Evolutionary conservation across 2,797 vertebrate species (phyloP).

Genomic region (Chaunax sp.): DNA sequence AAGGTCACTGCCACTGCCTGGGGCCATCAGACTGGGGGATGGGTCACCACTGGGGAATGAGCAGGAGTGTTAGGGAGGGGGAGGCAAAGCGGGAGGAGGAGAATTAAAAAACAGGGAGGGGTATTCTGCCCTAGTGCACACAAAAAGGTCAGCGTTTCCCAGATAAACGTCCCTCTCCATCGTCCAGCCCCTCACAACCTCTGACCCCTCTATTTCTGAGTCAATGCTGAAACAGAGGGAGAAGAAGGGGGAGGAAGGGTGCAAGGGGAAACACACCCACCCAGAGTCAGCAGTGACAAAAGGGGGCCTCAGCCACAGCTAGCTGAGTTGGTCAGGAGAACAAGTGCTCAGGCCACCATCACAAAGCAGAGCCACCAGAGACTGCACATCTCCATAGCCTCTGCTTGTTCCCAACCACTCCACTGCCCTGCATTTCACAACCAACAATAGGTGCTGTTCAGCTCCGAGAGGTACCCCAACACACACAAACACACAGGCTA

Average conservation of each 20-base stretch:
- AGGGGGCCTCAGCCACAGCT: constrained; percentile 72
- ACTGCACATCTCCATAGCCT: constrained; percentile 71
- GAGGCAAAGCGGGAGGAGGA: constrained; percentile 63
- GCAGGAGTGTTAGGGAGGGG: constrained; percentile 65
- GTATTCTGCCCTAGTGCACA: constrained; percentile 89
- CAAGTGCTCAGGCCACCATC: constrained; percentile 67
- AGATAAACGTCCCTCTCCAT: constrained; percentile 74
- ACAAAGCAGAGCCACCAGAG: constrained; percentile 75
- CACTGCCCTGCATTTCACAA: constrained; percentile 57
- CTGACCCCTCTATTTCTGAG: constrained; percentile 85
- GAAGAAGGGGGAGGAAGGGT: constrained; percentile 75
- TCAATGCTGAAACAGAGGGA: constrained; percentile 81
- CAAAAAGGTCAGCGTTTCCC: constrained; percentile 89
- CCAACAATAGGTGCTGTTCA: constrained; percentile 70
- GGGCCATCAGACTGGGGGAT: constrained; percentile 78
- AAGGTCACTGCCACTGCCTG: constrained; percentile 87
- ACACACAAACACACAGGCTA: constrained; percentile 57
- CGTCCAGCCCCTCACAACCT: constrained; percentile 86
- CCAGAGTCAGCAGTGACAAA: constrained; percentile 77
- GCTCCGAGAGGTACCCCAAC: constrained; percentile 64
- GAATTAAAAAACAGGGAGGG: constrained; percentile 81
- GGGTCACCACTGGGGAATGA: constrained; percentile 78
- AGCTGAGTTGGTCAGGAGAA: constrained; percentile 71
- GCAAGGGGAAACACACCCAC: constrained; percentile 66
- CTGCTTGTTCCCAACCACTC: constrained; percentile 79